Evolutionary conservation across 2,797 vertebrate genomes (phyloP).

Genomic region (Leuciscus waleckii): DNA sequence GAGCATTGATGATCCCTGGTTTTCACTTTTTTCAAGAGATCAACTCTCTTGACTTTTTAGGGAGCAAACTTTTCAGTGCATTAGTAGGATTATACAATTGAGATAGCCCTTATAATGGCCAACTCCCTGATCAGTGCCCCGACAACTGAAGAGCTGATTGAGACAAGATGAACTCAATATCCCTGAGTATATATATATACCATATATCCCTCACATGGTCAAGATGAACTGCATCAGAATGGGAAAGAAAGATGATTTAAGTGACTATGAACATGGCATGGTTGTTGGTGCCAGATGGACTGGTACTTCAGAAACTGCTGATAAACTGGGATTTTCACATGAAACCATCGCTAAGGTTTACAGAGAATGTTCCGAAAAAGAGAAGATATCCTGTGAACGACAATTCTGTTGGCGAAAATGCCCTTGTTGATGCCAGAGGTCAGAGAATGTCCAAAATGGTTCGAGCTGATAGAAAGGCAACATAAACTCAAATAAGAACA

Average conservation of each 20-base stretch:
- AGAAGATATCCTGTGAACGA: not conserved
- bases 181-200: too few species aligned
- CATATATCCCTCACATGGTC: not conserved
- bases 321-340: not conserved
- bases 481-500: not conserved
- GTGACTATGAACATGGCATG: not conserved
- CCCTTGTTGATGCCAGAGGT: not conserved
- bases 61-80: too few species aligned
- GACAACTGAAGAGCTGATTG: not conserved
- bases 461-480: not conserved
- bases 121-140: not conserved
- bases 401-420: not conserved
- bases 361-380: not conserved
- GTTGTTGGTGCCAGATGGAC: not conserved
- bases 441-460: not conserved
- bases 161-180: not conserved
- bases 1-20: too few species aligned
- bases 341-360: not conserved
- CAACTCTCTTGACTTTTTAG: too few species aligned
- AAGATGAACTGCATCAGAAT: not conserved
- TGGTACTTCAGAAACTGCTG: not conserved
- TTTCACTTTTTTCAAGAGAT: too few species aligned
- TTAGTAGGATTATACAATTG: too few species aligned
- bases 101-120: not conserved
- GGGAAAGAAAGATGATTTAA: not conserved